Base-by-base conservation (phyloP, 1,140 invertebrate genomes). In the Micrasema longulum region DNA sequence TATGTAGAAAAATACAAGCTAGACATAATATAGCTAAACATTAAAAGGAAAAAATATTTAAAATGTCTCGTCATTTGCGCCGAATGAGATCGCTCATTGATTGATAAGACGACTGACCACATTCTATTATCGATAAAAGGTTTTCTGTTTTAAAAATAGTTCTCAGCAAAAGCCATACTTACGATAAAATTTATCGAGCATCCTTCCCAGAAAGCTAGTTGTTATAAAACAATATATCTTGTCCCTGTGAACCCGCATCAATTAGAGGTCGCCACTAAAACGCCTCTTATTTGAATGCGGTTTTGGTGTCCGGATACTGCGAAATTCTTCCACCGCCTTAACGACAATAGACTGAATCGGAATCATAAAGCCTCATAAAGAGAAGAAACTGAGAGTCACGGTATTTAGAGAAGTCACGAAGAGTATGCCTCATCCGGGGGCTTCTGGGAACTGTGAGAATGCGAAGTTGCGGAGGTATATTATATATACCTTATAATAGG, bases 201-300 rank as follows among this genome's bases (percentile, higher is more conserved):
- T 9, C 35, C 55, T 60, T 60, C 55, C 36, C n/a, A 41, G 55
- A 60, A 60, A 60, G 2, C 55, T 60, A 12, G 35, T 60, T 60
- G 35, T 60, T 60, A 60, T 43, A 60, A 60, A 38, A 1, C 5
- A 16, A 41, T 60, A 38, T 41, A 38, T 41, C 18, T 38, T 11
- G n/a, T 60, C 55, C 16, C 20, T 11, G 16, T 9, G 52, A 31
- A 16, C n/a, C 10, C 35, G 52, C 26, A 26, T 31, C 12, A 53
- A 11, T 48, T 20, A 48, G 50, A 22, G 50, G 12, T 23, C 26
- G 3, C n/a, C 2, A 18, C 20, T 31, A 31, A 31, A 31, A 31
- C 26, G 26, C 26, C 26, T 31, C 26, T 31, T 31, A 31, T 31
- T 31, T 31, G 26, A 31, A 18, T 22, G 55, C 18, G 55, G 55